Evolutionary conservation across 30 jellyfish, hydroid and myxozoan genomes (phyloP), one percentile per base, ranked within the genome.

Genomic region (Pseudorhiza aurosa): DNA sequence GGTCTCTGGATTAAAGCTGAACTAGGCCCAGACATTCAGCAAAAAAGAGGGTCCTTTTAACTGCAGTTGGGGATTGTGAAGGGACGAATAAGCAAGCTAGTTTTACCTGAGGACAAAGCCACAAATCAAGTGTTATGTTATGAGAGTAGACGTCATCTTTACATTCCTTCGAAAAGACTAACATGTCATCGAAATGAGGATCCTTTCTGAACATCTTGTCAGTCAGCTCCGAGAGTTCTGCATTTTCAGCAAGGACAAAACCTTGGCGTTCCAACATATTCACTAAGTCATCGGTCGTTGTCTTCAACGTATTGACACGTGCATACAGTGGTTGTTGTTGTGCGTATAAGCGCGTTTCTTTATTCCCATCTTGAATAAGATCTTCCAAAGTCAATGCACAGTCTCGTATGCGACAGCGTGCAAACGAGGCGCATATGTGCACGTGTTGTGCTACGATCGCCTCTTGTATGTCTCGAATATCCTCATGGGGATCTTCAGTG

Each of bases 241-340:
- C 53, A 22, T 27, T 59, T 43, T 57, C 90, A 6, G 73, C 75
- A 2, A 76, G 49, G 26, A 22, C 70, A 46, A 83, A 85, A 2
- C 97, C 98, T 28, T 77, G 90, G 33, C 40, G 42, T 25, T 40
- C 58, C 15, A 93, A 72, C 65, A 25, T 62, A 12, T 68, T 63
- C n/a, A 73, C 64, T 12, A 70, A 94, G 19, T 71, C 85, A 29
- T 65, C 94, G 1, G 72, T 50, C 31, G 83, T 42, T 15, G 84
- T 30, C 60, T 82, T 88, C 60, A 87, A 39, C 9, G 88, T 75
- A 43, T 94, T 94, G 27, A 94, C 85, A 11, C 99, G 75, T 2
- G 82, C 97, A 62, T 91, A 91, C 73, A 82, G 57, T 19, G 94
- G 94, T 30, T 82, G 94, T 15, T 57, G 87, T 12, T 69, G 78